Percentiles rank a stretch among this genome's conserved stretches.
phyloP scores from a whole-genome alignment of 30 jellyfish, hydroid and myxozoan species.

The Aurelia coerulea region DNA sequence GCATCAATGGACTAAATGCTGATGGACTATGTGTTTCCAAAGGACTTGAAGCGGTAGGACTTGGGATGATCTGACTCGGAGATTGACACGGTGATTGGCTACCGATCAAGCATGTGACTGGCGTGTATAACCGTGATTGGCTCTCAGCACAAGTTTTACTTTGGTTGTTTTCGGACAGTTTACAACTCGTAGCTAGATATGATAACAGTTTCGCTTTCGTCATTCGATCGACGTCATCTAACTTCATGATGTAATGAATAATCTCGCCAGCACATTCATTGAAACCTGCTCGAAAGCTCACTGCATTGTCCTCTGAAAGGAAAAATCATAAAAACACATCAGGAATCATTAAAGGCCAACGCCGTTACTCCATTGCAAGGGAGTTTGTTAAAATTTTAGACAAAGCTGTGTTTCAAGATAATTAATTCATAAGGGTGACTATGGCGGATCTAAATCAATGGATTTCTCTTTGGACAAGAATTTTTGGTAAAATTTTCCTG shows the following conservation, averaged over 20 bases:
- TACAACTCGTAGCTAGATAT: conserved; percentile 67
- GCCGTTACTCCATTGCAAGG: background rate
- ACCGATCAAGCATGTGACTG: conserved; percentile 28
- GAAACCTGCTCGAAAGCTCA: conserved; percentile 84
- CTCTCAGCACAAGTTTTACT: background rate
- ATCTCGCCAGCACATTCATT: conserved; percentile 80
- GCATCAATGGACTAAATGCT: conserved; percentile 39
- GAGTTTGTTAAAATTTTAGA: background rate
- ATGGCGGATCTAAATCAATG: too few species aligned
- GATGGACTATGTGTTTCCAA: conserved; percentile 42
- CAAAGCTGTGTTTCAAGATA: too few species aligned
- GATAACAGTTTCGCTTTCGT: conserved; percentile 72
- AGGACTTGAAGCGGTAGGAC: conserved; percentile 60
- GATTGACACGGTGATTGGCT: conserved; percentile 55
- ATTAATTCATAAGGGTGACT: too few species aligned
- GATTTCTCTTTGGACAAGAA: too few species aligned
- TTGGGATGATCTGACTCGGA: conserved; percentile 51
- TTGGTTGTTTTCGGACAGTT: conserved; percentile 27
- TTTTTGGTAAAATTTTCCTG: too few species aligned
- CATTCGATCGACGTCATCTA: conserved; percentile 77
- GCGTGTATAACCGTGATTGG: conserved; percentile 32
- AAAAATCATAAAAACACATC: background rate
- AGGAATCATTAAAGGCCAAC: background rate
- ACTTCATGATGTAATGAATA: conserved; percentile 73
- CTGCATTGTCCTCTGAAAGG: conserved; percentile 71